phyloP scores from a whole-genome alignment of 2,888 invertebrate species.

The Micoletzkya japonica region DNA sequence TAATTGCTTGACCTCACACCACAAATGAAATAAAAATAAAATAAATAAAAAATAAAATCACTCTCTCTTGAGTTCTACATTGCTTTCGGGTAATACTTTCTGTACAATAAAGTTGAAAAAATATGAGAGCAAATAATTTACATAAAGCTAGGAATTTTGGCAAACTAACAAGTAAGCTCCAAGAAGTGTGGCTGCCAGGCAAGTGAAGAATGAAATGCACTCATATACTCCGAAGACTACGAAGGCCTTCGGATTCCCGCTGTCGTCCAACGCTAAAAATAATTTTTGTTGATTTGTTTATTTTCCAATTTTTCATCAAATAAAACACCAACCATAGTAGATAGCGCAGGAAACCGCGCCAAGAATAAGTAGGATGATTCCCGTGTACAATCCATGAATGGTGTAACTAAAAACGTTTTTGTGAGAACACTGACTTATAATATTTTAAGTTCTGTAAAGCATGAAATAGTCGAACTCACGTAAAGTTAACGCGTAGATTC shows the following conservation, averaged over 20 bases:
- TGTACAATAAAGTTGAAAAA: too few relatives aligned
- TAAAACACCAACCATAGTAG: slow-evolving; percentile 6
- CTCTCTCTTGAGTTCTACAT: too few relatives aligned
- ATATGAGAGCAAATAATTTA: too few relatives aligned
- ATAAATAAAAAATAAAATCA: too few relatives aligned
- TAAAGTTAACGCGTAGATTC: slow-evolving; percentile 16
- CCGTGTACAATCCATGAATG: slow-evolving; percentile 11
- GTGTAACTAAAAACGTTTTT: not conserved
- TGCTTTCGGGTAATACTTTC: too few relatives aligned
- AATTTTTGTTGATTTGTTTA: not conserved
- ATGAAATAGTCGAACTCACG: not conserved
- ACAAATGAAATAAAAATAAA: too few relatives aligned
- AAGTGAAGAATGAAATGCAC: not conserved
- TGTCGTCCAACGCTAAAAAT: slow-evolving; percentile 1
- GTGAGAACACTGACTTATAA: not conserved
- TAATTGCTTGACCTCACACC: too few relatives aligned
- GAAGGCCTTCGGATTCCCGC: slow-evolving; percentile 5
- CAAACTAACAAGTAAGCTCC: not conserved
- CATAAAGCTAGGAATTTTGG: too few relatives aligned
- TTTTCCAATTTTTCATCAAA: too few relatives aligned
- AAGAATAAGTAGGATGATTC: slow-evolving; percentile 11
- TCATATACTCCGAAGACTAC: slow-evolving; percentile 16
- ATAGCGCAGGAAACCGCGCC: slow-evolving; percentile 16
- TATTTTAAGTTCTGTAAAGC: too few relatives aligned
- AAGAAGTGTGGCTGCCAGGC: not conserved